Base-by-base conservation (phyloP, 2,888 invertebrate genomes). In the Yponomeuta cagnagella region DNA sequence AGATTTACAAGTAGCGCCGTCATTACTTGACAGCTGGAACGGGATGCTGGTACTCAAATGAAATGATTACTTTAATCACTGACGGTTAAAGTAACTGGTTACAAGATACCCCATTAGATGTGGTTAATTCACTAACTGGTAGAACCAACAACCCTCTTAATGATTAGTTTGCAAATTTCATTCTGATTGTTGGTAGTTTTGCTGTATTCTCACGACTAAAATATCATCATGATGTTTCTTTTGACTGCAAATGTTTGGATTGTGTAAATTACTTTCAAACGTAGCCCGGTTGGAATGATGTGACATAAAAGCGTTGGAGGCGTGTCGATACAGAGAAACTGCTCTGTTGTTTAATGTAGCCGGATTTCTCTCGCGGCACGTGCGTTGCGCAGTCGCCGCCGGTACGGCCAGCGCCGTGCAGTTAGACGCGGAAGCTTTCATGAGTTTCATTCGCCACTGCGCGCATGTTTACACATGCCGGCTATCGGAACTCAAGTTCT, bases 401-500 rank as follows among this genome's bases (percentile, higher is more conserved):
- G 78, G 83, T 79, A 80, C 83, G 15, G 43, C 30, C 68, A 68
- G n/a, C 30, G 15, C 12, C 65, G 31, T 30, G 86, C 85, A 85
- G 84, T 83, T 79, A 79, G 79, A 80, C 78, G 81, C 87, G 83
- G 52, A 58, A 79, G 75, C 82, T 82, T 80, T 82, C 83, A 80
- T 81, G 82, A 85, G 83, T 84, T 86, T 85, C 84, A 85, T 87
- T 86, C 82, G 80, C 81, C 80, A 80, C 80, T 79, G 74, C 80
- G 77, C 77, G 76, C 76, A 78, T 89, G 88, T 89, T 90, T 89
- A 88, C 85, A 82, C 83, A 82, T 77, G 79, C 77, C 78, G 79
- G 80, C 79, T 82, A 76, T 82, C 71, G 80, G 71, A 82, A 80
- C 80, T 85, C 90, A 90, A 90, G 90, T 90, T 90, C 90, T 89